phyloP scores from a whole-genome alignment of 2,113 vertebrate species.

The Cygnus buccinator region DNA sequence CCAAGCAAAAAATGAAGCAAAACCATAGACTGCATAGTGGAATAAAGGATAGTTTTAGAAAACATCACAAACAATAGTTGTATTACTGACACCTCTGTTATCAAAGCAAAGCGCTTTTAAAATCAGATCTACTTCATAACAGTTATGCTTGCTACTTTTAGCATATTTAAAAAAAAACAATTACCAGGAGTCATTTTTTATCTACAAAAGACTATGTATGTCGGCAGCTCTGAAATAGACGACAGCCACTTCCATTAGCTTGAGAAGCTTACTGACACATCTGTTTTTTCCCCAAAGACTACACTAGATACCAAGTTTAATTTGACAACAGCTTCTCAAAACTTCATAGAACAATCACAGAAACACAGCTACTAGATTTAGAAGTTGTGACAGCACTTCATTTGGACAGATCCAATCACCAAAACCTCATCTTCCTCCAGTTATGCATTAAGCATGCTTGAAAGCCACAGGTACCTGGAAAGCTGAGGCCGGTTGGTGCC shows the following conservation, averaged over 20 bases:
- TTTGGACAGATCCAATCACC: rapidly evolving
- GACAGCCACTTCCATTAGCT: neutral
- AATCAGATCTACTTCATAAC: rapidly evolving
- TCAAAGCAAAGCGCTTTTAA: neutral
- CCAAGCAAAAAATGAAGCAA: neutral
- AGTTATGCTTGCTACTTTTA: neutral
- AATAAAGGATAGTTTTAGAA: neutral
- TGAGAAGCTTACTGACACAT: neutral
- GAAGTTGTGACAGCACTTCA: rapidly evolving
- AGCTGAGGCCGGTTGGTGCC: constrained; percentile 94
- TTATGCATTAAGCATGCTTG: rapidly evolving
- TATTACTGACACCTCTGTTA: neutral
- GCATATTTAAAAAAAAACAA: neutral
- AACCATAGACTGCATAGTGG: neutral
- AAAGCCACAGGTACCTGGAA: constrained; percentile 82
- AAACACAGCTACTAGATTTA: neutral
- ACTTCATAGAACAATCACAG: rapidly evolving
- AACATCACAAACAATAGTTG: rapidly evolving
- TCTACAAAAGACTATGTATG: neutral
- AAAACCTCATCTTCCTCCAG: rapidly evolving
- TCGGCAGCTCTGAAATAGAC: neutral
- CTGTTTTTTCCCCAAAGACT: neutral
- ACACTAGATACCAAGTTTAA: rapidly evolving
- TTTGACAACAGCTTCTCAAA: neutral
- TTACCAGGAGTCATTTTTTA: neutral